Base-by-base conservation (phyloP, 2,113 vertebrate species). In the Brachyistius frenatus region DNA sequence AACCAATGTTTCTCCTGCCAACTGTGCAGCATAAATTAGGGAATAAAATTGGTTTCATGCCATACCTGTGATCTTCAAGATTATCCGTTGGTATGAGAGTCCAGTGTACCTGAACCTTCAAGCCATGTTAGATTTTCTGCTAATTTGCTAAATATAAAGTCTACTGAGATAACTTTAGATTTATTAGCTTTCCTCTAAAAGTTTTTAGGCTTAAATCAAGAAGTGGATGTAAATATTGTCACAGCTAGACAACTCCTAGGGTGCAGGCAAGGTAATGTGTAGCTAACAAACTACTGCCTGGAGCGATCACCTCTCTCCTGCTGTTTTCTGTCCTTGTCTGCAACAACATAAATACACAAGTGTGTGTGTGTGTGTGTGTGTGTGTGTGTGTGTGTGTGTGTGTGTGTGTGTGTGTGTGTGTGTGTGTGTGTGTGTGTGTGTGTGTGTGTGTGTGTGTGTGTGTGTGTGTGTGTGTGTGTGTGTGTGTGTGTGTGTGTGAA, bases 241-340 rank as follows among this genome's bases (percentile, higher is more conserved):
- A 79, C 68, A 67, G 70, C 49, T 60, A 72, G 64, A 86, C 23
- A 44, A 83, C 83, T 78, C 50, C 74, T 36, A 65, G 74, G 78
- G 78, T 50, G 83, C 70, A 79, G 66, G 49, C 65, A 37, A 76
- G 77, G 63, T 85, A 86, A 90, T 85, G 78, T 80, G 68, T 73
- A 67, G 83, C 80, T 90, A 85, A 86, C 80, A 86, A 85, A 83
- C 87, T 76, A 63, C 71, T 68, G 78, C 84, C 84, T 85, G 75
- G 74, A 83, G 84, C 57, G 35, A 86, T 88, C 87, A 77, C 70
- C 84, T 78, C 88, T 73, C 73, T 88, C 85, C 76, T 64, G 85
- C 88, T 88, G 89, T 77, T 78, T 78, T 78, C 71, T 88, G 85
- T 87, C 88, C 85, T 90, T 84, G 75, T 84, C 76, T 80, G 63